These are phyloP conservation scores for Coluber constrictor DNA, from an alignment of 2,797 vertebrate genomes.

Conservation along the genomic window DNA sequence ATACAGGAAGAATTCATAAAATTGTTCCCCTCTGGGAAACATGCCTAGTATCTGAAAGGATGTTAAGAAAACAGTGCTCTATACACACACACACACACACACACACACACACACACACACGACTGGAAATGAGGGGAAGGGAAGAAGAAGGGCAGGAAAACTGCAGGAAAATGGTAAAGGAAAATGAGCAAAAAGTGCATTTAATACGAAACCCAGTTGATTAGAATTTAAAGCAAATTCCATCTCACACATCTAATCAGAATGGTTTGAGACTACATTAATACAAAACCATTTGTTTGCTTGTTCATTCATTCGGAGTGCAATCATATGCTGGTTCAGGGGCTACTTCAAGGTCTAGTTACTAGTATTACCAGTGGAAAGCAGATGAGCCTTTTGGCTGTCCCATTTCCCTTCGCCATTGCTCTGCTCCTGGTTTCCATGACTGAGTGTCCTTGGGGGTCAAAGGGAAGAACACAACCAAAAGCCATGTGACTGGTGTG, in stretches of 20 bases:
- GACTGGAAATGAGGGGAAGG: not conserved
- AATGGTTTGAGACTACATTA: constrained; percentile 70
- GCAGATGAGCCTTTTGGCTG: not conserved
- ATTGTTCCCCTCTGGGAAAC: constrained; percentile 8
- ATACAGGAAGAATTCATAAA: constrained; percentile 9
- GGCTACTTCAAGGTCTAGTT: not conserved
- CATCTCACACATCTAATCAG: constrained; percentile 70
- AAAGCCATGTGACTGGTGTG: not conserved
- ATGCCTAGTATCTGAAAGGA: not conserved
- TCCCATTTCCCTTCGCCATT: not conserved
- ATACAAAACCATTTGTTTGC: constrained; percentile 55
- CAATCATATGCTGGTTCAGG: not conserved
- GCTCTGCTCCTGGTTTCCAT: not conserved
- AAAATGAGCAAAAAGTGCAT: constrained; percentile 4
- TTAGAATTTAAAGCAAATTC: constrained; percentile 53
- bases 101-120: constrained; percentile 9
- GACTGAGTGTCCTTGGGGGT: not conserved
- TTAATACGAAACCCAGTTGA: constrained; percentile 14
- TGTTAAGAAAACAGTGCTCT: not conserved
- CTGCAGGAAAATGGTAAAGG: not conserved
- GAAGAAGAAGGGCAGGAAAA: constrained; percentile 28
- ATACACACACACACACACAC: constrained; percentile 21
- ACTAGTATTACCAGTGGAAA: too few relatives aligned
- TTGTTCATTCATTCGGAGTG: constrained; percentile 36
- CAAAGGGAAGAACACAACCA: not conserved